Evolutionary conservation across 1,140 invertebrate species (phyloP), one percentile per base, ranked within the genome.

Genomic region (Elysia chlorotica): DNA sequence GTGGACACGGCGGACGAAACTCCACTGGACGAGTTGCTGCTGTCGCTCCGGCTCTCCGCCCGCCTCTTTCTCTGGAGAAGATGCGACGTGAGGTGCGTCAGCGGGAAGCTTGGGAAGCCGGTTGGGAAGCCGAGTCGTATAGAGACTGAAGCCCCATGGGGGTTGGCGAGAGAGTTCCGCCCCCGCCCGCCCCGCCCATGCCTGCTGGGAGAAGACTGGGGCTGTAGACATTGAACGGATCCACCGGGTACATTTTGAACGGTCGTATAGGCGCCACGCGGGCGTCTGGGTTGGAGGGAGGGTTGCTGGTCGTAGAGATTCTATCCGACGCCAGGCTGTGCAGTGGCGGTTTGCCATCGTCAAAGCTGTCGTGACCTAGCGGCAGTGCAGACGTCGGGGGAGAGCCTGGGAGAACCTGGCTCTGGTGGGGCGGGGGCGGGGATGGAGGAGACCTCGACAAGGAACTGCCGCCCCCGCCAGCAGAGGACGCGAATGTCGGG

Each of bases 201-300:
- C 41, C 69, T 71, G 61, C 65, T 71, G 72, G 48, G 73, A 75
- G 23, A 83, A 83, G 0, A 89, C 73, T 74, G 30, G 84, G 82
- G 0, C 89, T 82, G 0, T 90, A 89, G 1, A 93, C 87, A 0
- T 88, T 85, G 0, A 93, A 76, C 0, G 92, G 90, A 81, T 93
- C 91, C 69, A 91, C 91, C 0, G 92, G 91, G 78, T 93, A 93
- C 1, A 92, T 92, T 83, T 93, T 84, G 73, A 93, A 93, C 1
- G 90, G 92, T 41, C 91, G 89, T 0, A 74, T 74, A 17, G 73
- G 62, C 19, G 73, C 65, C 2, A 68, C 57, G n/a, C 73, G 65
- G n/a, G 53, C 35, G n/a, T 56, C 37, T 37, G 65, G 2, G n/a
- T n/a, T n/a, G n/a, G n/a, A n/a, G n/a, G n/a, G n/a, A n/a, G n/a